Evolutionary conservation across 2,888 invertebrate genomes (phyloP), one percentile per base, ranked within the genome.

Genomic region (Trachelus iudaicus): DNA sequence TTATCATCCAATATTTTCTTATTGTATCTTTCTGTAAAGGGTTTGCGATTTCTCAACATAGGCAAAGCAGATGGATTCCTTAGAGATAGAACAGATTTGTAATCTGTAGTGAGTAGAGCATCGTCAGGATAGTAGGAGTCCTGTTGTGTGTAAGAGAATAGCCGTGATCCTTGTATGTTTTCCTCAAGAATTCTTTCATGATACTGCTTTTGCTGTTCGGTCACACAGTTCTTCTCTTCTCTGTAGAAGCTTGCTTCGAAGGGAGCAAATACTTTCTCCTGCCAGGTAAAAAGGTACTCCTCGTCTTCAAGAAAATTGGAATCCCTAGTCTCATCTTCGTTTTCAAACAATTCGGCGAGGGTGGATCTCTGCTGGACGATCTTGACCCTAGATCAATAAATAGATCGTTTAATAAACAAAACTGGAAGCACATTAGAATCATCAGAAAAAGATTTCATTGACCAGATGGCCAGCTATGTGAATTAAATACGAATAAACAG

Each of bases 261-360:
- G 12, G 92, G 91, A 82, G 95, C 94, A 79, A 96, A 94, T 1
- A 93, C 90, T 91, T 96, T 96, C 87, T 96, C 93, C 89, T 96
- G 96, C 96, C 96, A 96, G 83, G 90, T 89, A 81, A 96, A 94
- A 76, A 84, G 85, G 75, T 82, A 82, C 34, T 90, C 89, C 79
- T 92, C 92, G 56, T 81, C 78, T 77, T 90, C 86, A 34, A 90
- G 83, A 80, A 87, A 91, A 81, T 90, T 90, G 4, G 87, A 77
- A 76, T 91, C 91, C 34, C 87, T 85, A 12, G 87, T 88, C 79
- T 91, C 91, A 12, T 81, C 87, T 56, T 89, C 90, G 73, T 86
- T 87, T 37, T 89, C 89, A 77, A 91, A 89, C 23, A 91, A 80
- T 73, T 91, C 91, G n/a, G 89, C 89, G 15, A 91, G 85, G 69